Evolutionary conservation across 2,113 vertebrate genomes (phyloP).

Genomic region (Fukomys damarensis): DNA sequence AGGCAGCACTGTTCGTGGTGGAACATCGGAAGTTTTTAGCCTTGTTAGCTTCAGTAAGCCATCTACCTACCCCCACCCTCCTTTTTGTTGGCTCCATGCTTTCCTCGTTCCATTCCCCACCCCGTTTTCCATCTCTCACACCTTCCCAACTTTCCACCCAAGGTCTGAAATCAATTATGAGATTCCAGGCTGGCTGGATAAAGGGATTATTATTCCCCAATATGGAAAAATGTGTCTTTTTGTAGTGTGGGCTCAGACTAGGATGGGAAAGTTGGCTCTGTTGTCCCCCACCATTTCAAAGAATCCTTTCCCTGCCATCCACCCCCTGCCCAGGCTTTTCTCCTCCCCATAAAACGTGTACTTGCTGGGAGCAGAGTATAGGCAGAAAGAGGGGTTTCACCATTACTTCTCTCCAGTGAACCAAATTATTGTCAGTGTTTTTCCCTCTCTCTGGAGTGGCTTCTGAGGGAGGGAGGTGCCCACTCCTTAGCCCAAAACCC

Average conservation of each 20-base stretch:
- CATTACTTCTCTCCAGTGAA: rapidly evolving
- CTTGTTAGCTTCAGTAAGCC: constrained; percentile 10
- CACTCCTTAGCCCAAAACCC: neutral
- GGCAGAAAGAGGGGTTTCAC: neutral
- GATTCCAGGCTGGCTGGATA: constrained; percentile 64
- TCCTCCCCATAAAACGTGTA: neutral
- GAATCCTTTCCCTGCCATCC: neutral
- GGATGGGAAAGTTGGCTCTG: constrained; percentile 60
- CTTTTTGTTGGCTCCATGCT: constrained; percentile 9
- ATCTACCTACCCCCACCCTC: neutral
- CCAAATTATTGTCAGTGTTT: constrained; percentile 5
- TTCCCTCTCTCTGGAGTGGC: neutral
- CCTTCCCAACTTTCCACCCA: constrained; percentile 60
- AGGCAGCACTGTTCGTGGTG: neutral
- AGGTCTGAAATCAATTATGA: constrained; percentile 66
- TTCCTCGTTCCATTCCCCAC: neutral
- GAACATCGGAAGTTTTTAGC: neutral
- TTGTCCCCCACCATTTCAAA: constrained; percentile 32
- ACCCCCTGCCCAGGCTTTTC: neutral
- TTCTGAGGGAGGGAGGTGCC: constrained; percentile 29
- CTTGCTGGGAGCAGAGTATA: neutral
- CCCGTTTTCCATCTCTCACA: constrained; percentile 54
- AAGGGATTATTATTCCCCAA: constrained; percentile 65
- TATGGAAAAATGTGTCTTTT: constrained; percentile 65
- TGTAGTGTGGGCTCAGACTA: constrained; percentile 42